A percentile compares a stretch with the other conserved stretches of the same genome.
These are phyloP conservation scores for Siphlonurus alternatus DNA, from an alignment of 2,888 invertebrate genomes.

Conservation along the genomic window DNA sequence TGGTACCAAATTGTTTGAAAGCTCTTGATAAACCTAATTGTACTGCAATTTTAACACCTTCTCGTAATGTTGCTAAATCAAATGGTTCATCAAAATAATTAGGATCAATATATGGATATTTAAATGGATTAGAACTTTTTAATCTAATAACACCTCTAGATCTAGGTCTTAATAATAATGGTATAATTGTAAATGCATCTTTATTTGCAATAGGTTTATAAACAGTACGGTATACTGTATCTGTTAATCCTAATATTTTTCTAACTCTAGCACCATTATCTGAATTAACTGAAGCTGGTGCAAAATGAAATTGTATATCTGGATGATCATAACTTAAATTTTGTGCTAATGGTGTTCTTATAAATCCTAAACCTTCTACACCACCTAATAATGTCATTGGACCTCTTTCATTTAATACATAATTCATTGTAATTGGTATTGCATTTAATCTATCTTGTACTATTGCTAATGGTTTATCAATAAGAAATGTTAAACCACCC, in stretches of 20 bases:
- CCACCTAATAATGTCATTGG: conserved; percentile 80
- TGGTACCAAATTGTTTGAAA: conserved; percentile 64
- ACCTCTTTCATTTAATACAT: conserved; percentile 57
- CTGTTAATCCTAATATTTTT: conserved; percentile 63
- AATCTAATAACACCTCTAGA: conserved; percentile 54
- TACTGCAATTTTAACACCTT: conserved; percentile 31
- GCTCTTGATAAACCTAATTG: conserved; percentile 53
- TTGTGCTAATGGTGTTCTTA: conserved; percentile 54
- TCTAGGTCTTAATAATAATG: conserved; percentile 59
- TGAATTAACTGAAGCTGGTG: conserved; percentile 71
- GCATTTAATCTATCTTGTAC: conserved; percentile 64
- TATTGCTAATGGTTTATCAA: conserved; percentile 70
- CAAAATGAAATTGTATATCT: conserved; percentile 85
- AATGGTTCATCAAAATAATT: conserved; percentile 74
- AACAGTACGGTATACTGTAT: conserved; percentile 60
- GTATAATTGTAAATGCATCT: conserved; percentile 72
- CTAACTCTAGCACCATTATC: conserved; percentile 57
- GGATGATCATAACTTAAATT: conserved; percentile 64
- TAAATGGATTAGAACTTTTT: conserved; percentile 64
- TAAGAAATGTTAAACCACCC: conserved; percentile 61
- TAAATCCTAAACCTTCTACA: conserved; percentile 73
- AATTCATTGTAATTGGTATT: conserved; percentile 61
- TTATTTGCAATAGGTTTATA: conserved; percentile 63
- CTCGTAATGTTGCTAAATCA: conserved; percentile 65
- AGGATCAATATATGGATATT: conserved; percentile 77